phyloP scores from a whole-genome alignment of 2,113 vertebrate species.

The Elephas maximus region DNA sequence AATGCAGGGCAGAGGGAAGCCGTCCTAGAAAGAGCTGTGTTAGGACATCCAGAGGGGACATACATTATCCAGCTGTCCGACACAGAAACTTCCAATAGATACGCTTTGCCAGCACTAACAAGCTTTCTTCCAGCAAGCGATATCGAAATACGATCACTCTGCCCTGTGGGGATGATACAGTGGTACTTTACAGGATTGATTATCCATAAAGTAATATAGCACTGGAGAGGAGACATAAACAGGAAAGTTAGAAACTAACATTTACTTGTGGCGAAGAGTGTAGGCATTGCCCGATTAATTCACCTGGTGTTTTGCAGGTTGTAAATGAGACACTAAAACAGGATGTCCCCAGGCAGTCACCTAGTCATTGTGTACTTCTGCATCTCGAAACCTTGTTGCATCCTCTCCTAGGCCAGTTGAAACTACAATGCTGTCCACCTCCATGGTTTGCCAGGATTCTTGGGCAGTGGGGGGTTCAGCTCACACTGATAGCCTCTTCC shows the following conservation, averaged over 20 bases:
- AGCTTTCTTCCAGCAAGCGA: constrained; percentile 68
- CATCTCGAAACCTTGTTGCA: background rate
- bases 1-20: constrained; percentile 70
- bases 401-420: background rate
- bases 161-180: constrained; percentile 68
- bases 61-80: constrained; percentile 77
- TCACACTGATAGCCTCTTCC: background rate
- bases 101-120: constrained; percentile 76
- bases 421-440: background rate
- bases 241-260: constrained; percentile 56
- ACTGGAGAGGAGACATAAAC: constrained; percentile 23
- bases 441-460: background rate
- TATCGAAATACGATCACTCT: constrained; percentile 66
- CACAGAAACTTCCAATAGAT: constrained; percentile 71
- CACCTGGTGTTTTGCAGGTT: background rate
- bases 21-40: constrained; percentile 75
- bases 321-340: constrained; percentile 7
- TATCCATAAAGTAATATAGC: constrained; percentile 50
- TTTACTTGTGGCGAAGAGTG: background rate
- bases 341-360: background rate
- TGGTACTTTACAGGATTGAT: constrained; percentile 65
- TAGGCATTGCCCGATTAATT: background rate
- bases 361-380: background rate
- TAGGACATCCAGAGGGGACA: constrained; percentile 63
- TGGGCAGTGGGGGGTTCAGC: background rate